Conservation (phyloP, 2,888 invertebrate genomes). For the Mimas tiliae region DNA sequence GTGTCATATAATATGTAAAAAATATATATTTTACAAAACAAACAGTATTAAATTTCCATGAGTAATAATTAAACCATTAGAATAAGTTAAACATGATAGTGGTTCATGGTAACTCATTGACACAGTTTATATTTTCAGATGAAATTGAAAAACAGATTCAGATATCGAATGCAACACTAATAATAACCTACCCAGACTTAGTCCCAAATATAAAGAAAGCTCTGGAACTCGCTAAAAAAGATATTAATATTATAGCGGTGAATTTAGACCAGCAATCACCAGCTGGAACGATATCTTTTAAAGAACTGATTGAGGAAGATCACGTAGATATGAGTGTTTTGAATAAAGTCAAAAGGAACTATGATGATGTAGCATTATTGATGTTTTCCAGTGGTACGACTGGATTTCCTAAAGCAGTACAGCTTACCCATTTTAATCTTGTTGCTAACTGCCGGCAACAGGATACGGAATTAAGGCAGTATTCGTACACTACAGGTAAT, state of each 20-base stretch:
- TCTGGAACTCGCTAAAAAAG: slow-evolving; percentile 65
- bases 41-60: too few species aligned
- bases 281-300: slow-evolving; percentile 84
- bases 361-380: slow-evolving; percentile 86
- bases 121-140: slow-evolving; percentile 75
- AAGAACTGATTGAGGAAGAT: slow-evolving; percentile 80
- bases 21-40: too few species aligned
- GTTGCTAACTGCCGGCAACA: slow-evolving; percentile 76
- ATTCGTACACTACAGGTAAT: slow-evolving; percentile 60
- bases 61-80: not conserved
- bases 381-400: slow-evolving; percentile 95
- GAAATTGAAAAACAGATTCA: slow-evolving; percentile 87
- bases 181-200: slow-evolving; percentile 83
- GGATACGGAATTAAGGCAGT: slow-evolving; percentile 52
- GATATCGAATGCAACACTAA: slow-evolving; percentile 83
- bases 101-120: too few species aligned
- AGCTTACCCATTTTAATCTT: slow-evolving; percentile 85
- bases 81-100: not conserved
- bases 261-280: slow-evolving; percentile 60
- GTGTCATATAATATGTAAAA: too few species aligned
- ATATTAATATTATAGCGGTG: slow-evolving; percentile 79
- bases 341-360: slow-evolving; percentile 60
- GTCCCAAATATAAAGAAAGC: slow-evolving; percentile 76
- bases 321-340: slow-evolving; percentile 77
- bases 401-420: slow-evolving; percentile 91